phyloP scores from a whole-genome alignment of 2,113 vertebrate genomes.

The Gopherus evgoodei region DNA sequence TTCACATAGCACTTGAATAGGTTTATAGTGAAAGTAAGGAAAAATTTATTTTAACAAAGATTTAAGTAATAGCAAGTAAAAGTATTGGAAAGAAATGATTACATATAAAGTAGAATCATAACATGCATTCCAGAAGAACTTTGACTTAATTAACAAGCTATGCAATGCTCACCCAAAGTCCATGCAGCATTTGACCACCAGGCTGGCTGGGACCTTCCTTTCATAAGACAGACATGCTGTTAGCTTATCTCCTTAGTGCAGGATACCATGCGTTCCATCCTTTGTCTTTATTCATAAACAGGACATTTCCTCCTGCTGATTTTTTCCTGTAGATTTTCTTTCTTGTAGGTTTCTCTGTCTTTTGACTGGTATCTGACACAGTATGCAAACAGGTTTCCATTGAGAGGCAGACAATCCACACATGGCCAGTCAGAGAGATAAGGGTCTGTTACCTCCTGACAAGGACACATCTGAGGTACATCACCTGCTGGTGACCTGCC shows the following conservation, averaged over 20 bases:
- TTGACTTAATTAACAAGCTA: no score
- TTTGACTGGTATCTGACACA: background rate
- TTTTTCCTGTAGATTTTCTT: background rate
- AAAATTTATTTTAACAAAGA: no score
- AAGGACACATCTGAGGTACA: no score
- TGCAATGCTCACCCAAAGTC: background rate
- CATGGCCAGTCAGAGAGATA: background rate
- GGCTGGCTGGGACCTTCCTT: background rate
- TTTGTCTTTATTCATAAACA: background rate
- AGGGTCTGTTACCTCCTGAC: background rate
- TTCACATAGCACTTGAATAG: no score
- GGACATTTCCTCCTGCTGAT: background rate
- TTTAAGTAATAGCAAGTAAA: no score
- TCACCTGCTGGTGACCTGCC: no score
- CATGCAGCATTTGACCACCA: background rate
- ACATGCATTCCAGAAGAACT: no score
- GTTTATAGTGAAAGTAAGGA: no score
- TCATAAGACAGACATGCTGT: background rate
- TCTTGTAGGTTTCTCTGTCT: background rate
- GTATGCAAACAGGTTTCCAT: background rate
- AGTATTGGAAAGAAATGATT: no score
- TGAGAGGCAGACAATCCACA: background rate
- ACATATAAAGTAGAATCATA: no score
- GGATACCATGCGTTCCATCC: background rate
- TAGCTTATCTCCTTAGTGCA: background rate